phyloP scores from a whole-genome alignment of 2,797 vertebrate genomes.

The Hippopotamyrus pictus region DNA sequence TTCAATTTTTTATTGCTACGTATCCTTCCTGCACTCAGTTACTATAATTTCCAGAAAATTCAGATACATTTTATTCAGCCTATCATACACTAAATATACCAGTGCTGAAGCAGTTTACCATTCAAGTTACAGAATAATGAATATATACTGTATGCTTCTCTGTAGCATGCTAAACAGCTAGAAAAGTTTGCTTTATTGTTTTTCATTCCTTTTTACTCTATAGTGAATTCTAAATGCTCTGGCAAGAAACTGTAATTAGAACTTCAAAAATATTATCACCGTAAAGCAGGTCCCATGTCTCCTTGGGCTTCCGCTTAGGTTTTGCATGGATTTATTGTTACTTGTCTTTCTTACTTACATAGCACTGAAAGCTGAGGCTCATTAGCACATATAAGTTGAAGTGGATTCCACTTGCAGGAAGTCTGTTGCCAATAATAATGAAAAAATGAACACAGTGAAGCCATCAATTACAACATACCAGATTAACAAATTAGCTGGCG shows the following conservation, averaged over 20 bases:
- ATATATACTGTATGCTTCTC: neutral
- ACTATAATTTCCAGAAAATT: neutral
- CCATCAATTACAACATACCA: neutral
- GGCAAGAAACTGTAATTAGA: neutral
- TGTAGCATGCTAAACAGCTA: neutral
- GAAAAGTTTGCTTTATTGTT: neutral
- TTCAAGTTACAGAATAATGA: neutral
- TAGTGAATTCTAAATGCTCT: neutral
- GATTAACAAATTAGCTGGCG: neutral
- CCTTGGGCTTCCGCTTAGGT: neutral
- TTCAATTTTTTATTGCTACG: neutral
- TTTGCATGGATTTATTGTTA: neutral
- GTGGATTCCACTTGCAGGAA: neutral
- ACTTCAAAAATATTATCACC: neutral
- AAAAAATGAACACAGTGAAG: neutral
- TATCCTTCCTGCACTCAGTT: neutral
- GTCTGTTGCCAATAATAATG: neutral
- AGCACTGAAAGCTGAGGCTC: neutral
- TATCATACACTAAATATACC: neutral
- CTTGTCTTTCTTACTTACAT: neutral
- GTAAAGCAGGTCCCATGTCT: neutral
- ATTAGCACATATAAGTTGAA: neutral
- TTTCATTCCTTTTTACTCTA: neutral
- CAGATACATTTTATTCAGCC: neutral
- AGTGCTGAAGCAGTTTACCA: neutral